Evolutionary conservation across 2,888 invertebrate genomes (phyloP).

Genomic region (Nephrotoma guestfalica): DNA sequence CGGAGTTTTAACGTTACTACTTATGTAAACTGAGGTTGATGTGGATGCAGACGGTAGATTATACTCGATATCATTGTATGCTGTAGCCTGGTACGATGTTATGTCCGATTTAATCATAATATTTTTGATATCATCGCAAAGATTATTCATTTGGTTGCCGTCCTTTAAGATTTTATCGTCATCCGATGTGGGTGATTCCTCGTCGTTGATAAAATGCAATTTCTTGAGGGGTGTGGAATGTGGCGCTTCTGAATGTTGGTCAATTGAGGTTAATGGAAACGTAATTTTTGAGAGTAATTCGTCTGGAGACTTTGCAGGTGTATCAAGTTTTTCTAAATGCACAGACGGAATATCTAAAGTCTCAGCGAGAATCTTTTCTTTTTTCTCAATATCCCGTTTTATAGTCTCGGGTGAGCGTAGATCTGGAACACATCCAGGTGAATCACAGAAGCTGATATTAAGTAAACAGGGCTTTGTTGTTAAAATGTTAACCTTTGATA

Average conservation of each 20-base stretch:
- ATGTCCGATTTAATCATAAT: conserved; percentile 12
- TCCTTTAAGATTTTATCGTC: conserved; percentile 1
- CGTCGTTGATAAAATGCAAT: conserved; percentile 15
- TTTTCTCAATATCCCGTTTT: conserved; percentile 54
- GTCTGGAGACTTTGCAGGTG: conserved; percentile 11
- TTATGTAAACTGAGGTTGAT: not conserved
- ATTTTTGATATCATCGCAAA: conserved; percentile 9
- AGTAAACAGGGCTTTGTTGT: conserved; percentile 32
- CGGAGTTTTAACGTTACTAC: not conserved
- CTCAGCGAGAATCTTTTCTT: conserved; percentile 44
- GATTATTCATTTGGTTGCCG: not conserved
- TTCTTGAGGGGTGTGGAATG: conserved; percentile 22
- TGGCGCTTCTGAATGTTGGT: conserved; percentile 20
- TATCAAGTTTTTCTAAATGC: conserved; percentile 17
- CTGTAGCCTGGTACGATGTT: conserved; percentile 11
- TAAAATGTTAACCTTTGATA: not conserved
- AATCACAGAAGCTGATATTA: conserved; percentile 33
- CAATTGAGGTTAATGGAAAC: not conserved
- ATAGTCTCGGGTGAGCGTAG: conserved; percentile 48
- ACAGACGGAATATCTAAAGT: conserved; percentile 23
- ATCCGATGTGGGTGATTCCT: conserved; percentile 6
- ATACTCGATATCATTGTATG: not conserved
- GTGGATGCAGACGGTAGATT: not conserved
- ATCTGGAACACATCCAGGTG: conserved; percentile 33
- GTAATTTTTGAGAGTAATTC: conserved; percentile 6